phyloP scores from a whole-genome alignment of 2,888 invertebrate genomes.

The Cephus nigrinus region DNA sequence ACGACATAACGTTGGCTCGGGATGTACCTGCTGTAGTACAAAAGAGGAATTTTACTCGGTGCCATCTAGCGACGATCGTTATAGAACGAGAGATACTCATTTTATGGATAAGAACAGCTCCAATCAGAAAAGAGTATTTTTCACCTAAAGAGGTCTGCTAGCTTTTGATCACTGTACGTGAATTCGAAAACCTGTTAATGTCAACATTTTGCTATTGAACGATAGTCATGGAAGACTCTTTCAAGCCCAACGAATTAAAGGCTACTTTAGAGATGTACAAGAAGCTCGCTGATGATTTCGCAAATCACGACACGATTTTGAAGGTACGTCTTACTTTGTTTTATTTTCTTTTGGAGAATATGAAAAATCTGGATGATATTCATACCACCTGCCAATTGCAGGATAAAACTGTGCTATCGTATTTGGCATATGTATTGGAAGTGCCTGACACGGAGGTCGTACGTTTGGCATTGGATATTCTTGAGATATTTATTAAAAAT shows the following conservation, averaged over 20 bases:
- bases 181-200: slow-evolving; percentile 3
- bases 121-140: not conserved
- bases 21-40: not conserved
- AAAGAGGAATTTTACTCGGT: not conserved
- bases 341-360: not conserved
- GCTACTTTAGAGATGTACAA: slow-evolving; percentile 59
- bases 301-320: slow-evolving; percentile 63
- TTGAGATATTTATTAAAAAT: slow-evolving; percentile 61
- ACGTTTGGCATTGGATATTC: slow-evolving; percentile 53
- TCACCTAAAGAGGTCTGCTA: slow-evolving; percentile 1
- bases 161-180: not conserved
- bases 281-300: slow-evolving; percentile 59
- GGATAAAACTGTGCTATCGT: slow-evolving; percentile 63
- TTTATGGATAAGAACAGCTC: not conserved
- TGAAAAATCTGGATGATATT: not conserved
- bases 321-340: slow-evolving; percentile 46
- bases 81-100: not conserved
- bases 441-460: slow-evolving; percentile 57
- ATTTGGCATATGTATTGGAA: slow-evolving; percentile 60
- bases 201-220: not conserved
- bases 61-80: not conserved
- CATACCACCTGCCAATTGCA: slow-evolving; percentile 32
- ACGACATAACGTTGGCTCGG: not conserved
- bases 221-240: slow-evolving; percentile 44
- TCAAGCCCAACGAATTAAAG: slow-evolving; percentile 55